Percentiles rank a stretch among this genome's conserved stretches.
Conservation (phyloP, 2,113 vertebrate species). For the Muscicapa adusta region DNA sequence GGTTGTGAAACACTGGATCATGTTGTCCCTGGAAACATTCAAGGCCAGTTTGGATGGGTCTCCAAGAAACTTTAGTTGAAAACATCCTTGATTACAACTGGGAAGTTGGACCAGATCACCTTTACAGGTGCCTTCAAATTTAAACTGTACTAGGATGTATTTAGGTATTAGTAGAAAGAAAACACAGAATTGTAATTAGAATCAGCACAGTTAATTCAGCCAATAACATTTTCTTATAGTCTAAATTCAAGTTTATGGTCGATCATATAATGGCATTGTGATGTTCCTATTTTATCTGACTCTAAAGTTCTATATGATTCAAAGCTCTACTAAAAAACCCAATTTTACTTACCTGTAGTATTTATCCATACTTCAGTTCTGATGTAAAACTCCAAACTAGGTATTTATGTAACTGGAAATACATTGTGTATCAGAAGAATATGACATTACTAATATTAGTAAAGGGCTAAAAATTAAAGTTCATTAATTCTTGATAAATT, state of each 20-base stretch:
- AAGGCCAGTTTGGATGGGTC: background rate
- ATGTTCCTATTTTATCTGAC: background rate
- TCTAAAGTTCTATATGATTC: background rate
- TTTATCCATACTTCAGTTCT: background rate
- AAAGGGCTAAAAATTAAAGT: background rate
- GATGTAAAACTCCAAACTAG: background rate
- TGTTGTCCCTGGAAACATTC: background rate
- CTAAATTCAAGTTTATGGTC: background rate
- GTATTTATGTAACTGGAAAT: background rate
- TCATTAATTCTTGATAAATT: background rate
- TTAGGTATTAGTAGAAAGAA: background rate
- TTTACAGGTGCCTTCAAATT: background rate
- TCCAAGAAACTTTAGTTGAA: background rate
- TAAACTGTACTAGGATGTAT: background rate
- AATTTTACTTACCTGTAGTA: background rate
- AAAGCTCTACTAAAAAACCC: background rate
- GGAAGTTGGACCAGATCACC: too few relatives aligned
- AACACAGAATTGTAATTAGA: background rate
- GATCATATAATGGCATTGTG: background rate
- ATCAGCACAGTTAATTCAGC: background rate
- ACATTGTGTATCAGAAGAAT: background rate
- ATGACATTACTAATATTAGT: background rate
- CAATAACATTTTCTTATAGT: background rate
- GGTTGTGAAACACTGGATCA: background rate
- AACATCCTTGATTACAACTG: background rate